Evolutionary conservation across 2,797 vertebrate genomes (phyloP), one percentile per base, ranked within the genome.

Genomic region (Paratrypauchen microcephalus): DNA sequence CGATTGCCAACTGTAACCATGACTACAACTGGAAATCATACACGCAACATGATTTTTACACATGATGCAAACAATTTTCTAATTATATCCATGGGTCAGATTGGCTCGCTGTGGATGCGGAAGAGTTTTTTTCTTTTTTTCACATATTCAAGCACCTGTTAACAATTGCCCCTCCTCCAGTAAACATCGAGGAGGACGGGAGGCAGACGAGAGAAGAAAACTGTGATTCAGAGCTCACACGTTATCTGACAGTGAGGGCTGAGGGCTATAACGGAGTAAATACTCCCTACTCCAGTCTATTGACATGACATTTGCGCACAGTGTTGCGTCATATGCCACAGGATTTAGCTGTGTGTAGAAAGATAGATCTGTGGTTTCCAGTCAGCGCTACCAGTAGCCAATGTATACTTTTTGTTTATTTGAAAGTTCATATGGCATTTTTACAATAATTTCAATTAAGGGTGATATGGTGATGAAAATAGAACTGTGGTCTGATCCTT

Each of bases 321-420:
- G 70, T 72, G 66, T 62, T 88, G 83, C 41, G 77, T 90, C 86
- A 89, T 87, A 86, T 84, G 86, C 61, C 86, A 87, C 36, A 78
- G 70, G 81, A 87, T 75, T 79, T 74, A 82, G 60, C 80, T 69
- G 68, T 79, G 28, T 32, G 28, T 32, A 4, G 9, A 60, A 9
- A 32, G 58, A 59, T 32, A 26, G 24, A 57, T 30, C 24, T 28
- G 5, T 28, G 24, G 23, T 57, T 18, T 24, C 16, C 0, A 16
- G 55, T 13, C 15, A 26, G 16, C 21, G 13, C 13, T 57, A 57
- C 24, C 21, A 11, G 52, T 23, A 55, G 52, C 11, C 9, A 55
- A 5, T 23, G 13, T 41, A n/a, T 52, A 5, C 48, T 52, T 19
- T 19, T 56, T 26, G 13, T 57, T 57, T 56, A 13, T 56, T 56